A percentile compares a stretch with the other conserved stretches of the same genome.
phyloP scores from a whole-genome alignment of 2,113 vertebrate species.

The Taxidea taxus region DNA sequence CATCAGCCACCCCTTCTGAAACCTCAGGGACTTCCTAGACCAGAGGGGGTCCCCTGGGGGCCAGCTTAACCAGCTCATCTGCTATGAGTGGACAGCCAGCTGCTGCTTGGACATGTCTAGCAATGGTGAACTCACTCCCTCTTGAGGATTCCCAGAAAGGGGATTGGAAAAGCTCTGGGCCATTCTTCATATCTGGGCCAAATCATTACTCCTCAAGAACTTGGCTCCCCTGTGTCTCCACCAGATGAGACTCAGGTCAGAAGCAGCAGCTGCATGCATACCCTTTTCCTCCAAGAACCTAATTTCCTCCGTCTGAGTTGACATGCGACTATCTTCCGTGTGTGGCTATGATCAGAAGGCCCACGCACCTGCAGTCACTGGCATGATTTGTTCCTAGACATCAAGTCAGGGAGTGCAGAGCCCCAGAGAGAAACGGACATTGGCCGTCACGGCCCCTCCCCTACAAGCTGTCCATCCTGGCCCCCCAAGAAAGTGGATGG shows the following conservation, averaged over 20 bases:
- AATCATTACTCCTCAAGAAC: rapidly evolving
- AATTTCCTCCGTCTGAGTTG: rapidly evolving
- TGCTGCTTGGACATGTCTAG: rapidly evolving
- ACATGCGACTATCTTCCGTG: rapidly evolving
- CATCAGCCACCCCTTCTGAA: background rate
- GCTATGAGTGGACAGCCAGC: background rate
- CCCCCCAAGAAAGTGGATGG: rapidly evolving
- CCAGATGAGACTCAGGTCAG: rapidly evolving
- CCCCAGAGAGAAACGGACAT: rapidly evolving
- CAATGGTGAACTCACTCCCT: background rate
- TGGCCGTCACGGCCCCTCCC: rapidly evolving
- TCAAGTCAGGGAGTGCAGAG: background rate
- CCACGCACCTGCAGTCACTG: rapidly evolving
- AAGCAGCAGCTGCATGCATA: rapidly evolving
- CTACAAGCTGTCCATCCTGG: rapidly evolving
- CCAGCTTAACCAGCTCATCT: background rate
- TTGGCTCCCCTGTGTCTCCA: no score
- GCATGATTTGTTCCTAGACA: no score
- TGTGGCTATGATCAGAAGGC: rapidly evolving
- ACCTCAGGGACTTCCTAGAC: background rate
- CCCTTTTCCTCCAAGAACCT: background rate
- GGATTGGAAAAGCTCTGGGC: background rate
- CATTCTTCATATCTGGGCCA: background rate
- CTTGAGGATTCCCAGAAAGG: background rate
- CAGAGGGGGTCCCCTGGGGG: rapidly evolving